Evolutionary conservation across 1,140 invertebrate genomes (phyloP), one percentile per base, ranked within the genome.

Genomic region (Zaprionus camerounensis): DNA sequence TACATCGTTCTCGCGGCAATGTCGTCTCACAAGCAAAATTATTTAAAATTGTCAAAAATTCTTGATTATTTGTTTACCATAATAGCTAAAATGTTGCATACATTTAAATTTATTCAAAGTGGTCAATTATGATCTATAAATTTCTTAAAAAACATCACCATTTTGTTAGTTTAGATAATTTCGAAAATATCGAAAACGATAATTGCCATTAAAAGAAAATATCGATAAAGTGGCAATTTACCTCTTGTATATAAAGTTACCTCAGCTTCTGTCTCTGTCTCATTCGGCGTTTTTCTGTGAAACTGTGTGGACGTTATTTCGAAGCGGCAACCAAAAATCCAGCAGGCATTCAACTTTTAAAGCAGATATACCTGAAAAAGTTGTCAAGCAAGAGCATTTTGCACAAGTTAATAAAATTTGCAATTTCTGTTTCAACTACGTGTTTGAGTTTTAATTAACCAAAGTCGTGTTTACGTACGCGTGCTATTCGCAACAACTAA

Each of bases 261-360:
- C 72, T 70, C 67, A 70, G 51, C 64, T 87, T 78, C 73, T 76
- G 65, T 46, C 44, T 82, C 86, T 72, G 71, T 91, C 83, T 91
- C 87, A 91, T 91, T 91, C 87, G 85, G 81, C 85, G 86, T 85
- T 90, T 81, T 80, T 86, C 85, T 81, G 75, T 58, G 85, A 73
- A 68, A 81, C 73, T 85, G 83, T 91, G 83, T 81, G 78, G 86
- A 90, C 86, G 80, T 86, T 73, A 53, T 68, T 65, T 57, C 49
- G 41, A 70, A 74, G 55, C 76, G 75, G 73, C 78, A 70, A 70
- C 58, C 72, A 68, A 76, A 66, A 71, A 66, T 64, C 59, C 58
- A 87, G 64, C 70, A 74, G 46, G 57, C 75, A 81, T 69, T 76
- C 80, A 70, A 82, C 82, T 81, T 81, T 79, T 34, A 44, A 71